Conservation (phyloP, 2,113 vertebrate species). For the Circaetus gallicus region DNA sequence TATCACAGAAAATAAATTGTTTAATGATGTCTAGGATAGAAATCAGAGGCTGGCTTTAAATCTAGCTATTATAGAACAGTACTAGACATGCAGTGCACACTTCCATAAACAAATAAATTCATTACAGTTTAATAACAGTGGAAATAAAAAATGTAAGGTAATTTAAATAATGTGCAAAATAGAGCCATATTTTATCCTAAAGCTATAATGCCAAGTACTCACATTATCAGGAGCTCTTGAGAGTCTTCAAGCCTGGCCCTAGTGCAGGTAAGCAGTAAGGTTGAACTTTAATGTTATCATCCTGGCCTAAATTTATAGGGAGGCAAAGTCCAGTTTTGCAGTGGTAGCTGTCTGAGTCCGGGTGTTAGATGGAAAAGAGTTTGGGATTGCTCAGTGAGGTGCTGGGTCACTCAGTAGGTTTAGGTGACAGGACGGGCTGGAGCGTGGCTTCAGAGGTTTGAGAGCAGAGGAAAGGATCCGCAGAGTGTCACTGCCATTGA, state of each 20-base stretch:
- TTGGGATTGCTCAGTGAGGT: neutral
- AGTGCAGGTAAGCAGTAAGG: neutral
- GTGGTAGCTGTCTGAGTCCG: neutral
- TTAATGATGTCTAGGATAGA: slow-evolving; percentile 28
- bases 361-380: neutral
- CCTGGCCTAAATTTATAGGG: neutral
- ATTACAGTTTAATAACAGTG: slow-evolving; percentile 2
- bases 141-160: neutral
- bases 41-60: slow-evolving; percentile 9
- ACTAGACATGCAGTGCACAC: neutral
- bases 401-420: neutral
- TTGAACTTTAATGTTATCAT: neutral
- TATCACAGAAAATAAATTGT: slow-evolving; percentile 51
- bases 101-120: slow-evolving; percentile 43
- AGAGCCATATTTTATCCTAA: neutral
- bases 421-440: neutral
- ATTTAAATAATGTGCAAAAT: slow-evolving; percentile 20
- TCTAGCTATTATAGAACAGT: neutral
- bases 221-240: neutral
- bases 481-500: rapidly evolving
- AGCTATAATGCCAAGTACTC: neutral
- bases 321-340: neutral
- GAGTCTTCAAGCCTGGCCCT: neutral
- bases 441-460: neutral
- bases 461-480: neutral